Conservation (phyloP, 2,113 vertebrate genomes). For the Emydura subglobosa region DNA sequence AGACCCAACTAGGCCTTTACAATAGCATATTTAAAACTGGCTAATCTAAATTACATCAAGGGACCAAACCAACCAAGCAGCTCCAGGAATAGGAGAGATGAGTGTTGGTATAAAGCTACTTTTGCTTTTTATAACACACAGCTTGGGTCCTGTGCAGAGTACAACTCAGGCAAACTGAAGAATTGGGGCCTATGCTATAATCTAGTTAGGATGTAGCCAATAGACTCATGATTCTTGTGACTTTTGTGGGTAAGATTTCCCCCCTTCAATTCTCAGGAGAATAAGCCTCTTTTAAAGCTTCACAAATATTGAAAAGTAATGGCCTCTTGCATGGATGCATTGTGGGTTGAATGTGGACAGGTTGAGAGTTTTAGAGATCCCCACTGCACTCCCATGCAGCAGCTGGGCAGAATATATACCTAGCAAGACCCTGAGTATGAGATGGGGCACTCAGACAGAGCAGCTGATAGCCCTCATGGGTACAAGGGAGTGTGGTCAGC, state of each 20-base stretch:
- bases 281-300: neutral
- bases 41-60: neutral
- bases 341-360: neutral
- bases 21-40: neutral
- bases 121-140: neutral
- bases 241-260: neutral
- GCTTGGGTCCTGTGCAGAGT: neutral
- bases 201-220: neutral
- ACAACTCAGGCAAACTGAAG: neutral
- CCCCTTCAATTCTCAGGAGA: neutral
- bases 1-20: neutral
- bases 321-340: neutral
- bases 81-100: neutral
- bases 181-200: neutral
- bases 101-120: neutral
- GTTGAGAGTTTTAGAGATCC: neutral
- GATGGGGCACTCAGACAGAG: neutral
- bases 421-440: neutral
- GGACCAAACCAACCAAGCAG: neutral
- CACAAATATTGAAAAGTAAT: neutral
- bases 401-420: neutral
- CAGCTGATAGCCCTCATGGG: neutral
- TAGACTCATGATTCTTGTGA: neutral
- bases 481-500: neutral
- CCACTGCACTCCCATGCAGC: rapidly evolving